Evolutionary conservation across 1,140 invertebrate species (phyloP).

Genomic region (Drosophila subpulchrella): DNA sequence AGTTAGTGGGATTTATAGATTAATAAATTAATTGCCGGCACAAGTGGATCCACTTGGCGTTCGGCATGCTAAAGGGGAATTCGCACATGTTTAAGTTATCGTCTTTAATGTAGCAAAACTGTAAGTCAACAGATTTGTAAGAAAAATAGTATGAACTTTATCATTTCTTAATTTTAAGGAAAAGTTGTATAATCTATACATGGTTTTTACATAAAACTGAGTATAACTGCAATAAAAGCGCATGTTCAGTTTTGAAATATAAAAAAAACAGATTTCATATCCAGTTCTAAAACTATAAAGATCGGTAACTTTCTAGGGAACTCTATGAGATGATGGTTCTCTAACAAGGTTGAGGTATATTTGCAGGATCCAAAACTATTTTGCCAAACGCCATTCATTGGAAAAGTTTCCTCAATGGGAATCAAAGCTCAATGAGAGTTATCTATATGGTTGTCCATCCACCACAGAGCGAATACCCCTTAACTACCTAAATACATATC

Average conservation of each 20-base stretch:
- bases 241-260: neutral
- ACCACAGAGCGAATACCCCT: conserved; percentile 14
- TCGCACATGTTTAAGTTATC: neutral
- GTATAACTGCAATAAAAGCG: neutral
- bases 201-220: neutral
- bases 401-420: no score
- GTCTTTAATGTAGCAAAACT: no score
- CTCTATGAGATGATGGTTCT: neutral
- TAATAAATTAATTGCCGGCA: conserved; percentile 31
- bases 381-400: no score
- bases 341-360: neutral
- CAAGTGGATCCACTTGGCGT: neutral
- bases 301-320: conserved; percentile 1
- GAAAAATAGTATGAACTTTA: no score
- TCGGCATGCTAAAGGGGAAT: conserved; percentile 10
- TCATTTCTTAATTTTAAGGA: no score
- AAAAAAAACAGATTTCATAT: neutral
- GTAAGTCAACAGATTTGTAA: no score
- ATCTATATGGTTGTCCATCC: conserved; percentile 1
- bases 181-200: no score
- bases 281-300: conserved; percentile 2
- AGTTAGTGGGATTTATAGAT: neutral
- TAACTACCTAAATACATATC: conserved; percentile 54
- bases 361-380: neutral
- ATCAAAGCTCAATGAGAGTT: neutral